A percentile compares a stretch with the other conserved stretches of the same genome.
These are phyloP conservation scores for Oscheius sp. DNA, from an alignment of 2,888 invertebrate species.

Conservation along the genomic window DNA sequence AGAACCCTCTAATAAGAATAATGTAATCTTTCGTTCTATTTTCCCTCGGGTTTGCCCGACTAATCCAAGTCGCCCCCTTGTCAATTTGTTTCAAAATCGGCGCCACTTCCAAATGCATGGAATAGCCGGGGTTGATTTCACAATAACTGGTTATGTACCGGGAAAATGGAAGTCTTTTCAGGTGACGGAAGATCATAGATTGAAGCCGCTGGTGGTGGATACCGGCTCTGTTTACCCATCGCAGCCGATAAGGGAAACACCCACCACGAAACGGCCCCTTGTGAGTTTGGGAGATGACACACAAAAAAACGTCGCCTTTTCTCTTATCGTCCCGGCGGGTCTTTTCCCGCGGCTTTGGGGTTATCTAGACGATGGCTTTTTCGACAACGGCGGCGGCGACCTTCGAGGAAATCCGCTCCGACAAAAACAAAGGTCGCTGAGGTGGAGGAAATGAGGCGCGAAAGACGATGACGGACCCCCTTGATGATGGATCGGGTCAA, in stretches of 20 bases:
- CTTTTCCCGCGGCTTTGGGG: constrained; percentile 19
- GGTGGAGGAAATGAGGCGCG: constrained; percentile 23
- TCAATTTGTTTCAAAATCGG: not conserved
- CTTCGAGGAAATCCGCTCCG: too few relatives aligned
- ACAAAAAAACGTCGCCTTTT: too few relatives aligned
- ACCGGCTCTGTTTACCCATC: not conserved
- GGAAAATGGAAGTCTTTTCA: not conserved
- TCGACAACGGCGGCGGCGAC: not conserved
- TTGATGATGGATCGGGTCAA: constrained; percentile 13
- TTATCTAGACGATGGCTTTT: not conserved
- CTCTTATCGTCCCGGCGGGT: constrained; percentile 7
- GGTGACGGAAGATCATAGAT: not conserved
- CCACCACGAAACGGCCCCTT: not conserved
- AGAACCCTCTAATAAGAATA: too few relatives aligned
- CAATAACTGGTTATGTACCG: constrained; percentile 8
- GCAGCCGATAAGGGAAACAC: too few relatives aligned
- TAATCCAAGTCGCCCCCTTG: too few relatives aligned
- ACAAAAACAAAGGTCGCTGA: constrained; percentile 15
- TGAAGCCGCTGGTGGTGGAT: constrained; percentile 7
- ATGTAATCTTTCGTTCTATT: too few relatives aligned
- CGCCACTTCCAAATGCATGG: not conserved
- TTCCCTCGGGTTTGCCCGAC: too few relatives aligned
- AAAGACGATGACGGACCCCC: not conserved
- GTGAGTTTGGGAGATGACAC: not conserved
- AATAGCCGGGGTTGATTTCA: not conserved